These are phyloP conservation scores for Chrysodeixis includens DNA, from an alignment of 2,888 invertebrate species.

Conservation along the genomic window DNA sequence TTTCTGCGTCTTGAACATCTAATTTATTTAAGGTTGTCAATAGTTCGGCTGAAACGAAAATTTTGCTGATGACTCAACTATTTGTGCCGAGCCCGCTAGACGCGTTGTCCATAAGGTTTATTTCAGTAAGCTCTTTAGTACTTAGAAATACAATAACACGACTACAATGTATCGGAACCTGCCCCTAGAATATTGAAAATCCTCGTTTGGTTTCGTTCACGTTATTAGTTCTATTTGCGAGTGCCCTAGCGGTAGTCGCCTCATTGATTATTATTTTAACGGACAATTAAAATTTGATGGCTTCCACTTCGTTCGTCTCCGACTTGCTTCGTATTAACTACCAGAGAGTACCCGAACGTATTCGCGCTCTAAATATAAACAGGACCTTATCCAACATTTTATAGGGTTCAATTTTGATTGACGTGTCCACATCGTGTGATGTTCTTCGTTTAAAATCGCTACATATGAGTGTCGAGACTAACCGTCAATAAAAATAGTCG, in stretches of 20 bases:
- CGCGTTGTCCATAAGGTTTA: background rate
- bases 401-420: slow-evolving; percentile 68
- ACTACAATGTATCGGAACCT: slow-evolving; percentile 43
- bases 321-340: slow-evolving; percentile 74
- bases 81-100: background rate
- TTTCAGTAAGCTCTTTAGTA: slow-evolving; percentile 19
- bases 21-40: background rate
- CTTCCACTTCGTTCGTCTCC: slow-evolving; percentile 87
- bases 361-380: slow-evolving; percentile 49
- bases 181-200: slow-evolving; percentile 44
- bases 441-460: slow-evolving; percentile 77
- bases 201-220: slow-evolving; percentile 55
- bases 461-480: slow-evolving; percentile 85
- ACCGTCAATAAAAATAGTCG: slow-evolving; percentile 89
- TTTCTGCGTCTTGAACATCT: background rate
- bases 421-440: slow-evolving; percentile 63
- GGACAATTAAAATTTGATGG: slow-evolving; percentile 89
- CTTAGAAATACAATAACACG: slow-evolving; percentile 29
- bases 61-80: background rate
- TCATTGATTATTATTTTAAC: slow-evolving; percentile 89
- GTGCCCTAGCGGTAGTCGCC: slow-evolving; percentile 79
- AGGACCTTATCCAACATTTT: slow-evolving; percentile 56
- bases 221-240: slow-evolving; percentile 79
- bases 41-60: background rate
- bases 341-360: slow-evolving; percentile 53